Base-by-base conservation (phyloP, 2,113 vertebrate genomes). In the Lamprotornis superbus region DNA sequence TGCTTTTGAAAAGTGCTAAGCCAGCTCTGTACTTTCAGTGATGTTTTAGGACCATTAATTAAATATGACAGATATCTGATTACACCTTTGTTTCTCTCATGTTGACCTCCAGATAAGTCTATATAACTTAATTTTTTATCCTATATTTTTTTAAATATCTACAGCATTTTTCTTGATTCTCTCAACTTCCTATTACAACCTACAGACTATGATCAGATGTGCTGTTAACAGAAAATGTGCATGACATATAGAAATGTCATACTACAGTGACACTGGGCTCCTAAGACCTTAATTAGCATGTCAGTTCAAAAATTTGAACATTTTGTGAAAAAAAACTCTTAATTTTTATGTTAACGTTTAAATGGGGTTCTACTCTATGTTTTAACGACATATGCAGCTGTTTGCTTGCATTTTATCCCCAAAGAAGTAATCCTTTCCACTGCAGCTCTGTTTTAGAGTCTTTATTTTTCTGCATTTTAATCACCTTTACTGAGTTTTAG, bases 381-480 rank as follows among this genome's bases (percentile, higher is more conserved):
- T 93, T 69, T 74, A 70, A 59, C 47, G 39, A n/a, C 35, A 89
- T 18, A 37, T 87, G 9, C 6, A 89, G 22, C 7, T 47, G 35
- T 55, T 90, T 9, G 2, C 30, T 67, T 65, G 7, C 5, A 63
- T 91, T 63, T 87, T 76, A 33, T 46, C 25, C 28, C 25, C 21
- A 49, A 84, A 89, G 30, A 63, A 90, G 18, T 60, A 81, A 64
- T 27, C 31, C 1, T 3, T 84, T 75, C 42, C 21, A 42, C 35
- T 79, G 40, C n/a, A 87, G 30, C 15, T 79, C 25, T 17, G n/a
- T 49, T 88, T 63, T 35, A 69, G 19, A 61, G 5, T 78, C 69
- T 84, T 74, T 55, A 67, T 25, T 84, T 94, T 84, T 65, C 46
- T 4, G 10, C 42, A 64, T 87, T 93, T 93, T 94, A 94, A 93